phyloP scores from a whole-genome alignment of 2,888 invertebrate species.

The Lasioglossum villosulum region DNA sequence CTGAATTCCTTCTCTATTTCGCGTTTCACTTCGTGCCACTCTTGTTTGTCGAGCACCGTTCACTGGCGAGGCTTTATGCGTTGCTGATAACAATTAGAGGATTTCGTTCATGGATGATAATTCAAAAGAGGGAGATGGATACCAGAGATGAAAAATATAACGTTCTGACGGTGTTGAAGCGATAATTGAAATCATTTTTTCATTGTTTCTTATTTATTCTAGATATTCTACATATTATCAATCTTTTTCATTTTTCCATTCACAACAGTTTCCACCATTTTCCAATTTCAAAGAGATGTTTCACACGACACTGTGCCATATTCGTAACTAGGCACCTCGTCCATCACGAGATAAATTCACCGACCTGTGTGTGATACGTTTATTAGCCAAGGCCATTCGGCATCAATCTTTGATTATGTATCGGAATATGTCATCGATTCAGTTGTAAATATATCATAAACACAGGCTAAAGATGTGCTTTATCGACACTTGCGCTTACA shows the following conservation, averaged over 20 bases:
- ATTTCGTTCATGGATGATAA: constrained; percentile 10
- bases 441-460: neutral
- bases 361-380: neutral
- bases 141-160: neutral
- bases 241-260: neutral
- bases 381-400: neutral
- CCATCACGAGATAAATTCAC: neutral
- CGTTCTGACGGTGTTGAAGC: neutral
- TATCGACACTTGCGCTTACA: neutral
- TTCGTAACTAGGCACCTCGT: neutral
- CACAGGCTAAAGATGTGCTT: neutral
- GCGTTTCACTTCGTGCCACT: constrained; percentile 7
- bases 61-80: constrained; percentile 2
- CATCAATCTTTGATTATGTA: neutral
- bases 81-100: constrained; percentile 12
- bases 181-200: neutral
- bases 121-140: neutral
- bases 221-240: neutral
- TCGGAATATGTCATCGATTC: neutral
- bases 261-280: neutral
- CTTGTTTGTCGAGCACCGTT: constrained; percentile 16
- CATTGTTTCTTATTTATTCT: neutral
- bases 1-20: constrained; percentile 12
- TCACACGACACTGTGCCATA: neutral
- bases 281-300: neutral